Percentiles rank a stretch among this genome's conserved stretches.
Conservation (phyloP, 2,113 vertebrate genomes). For the Rhinopomastus cyanomelas region DNA sequence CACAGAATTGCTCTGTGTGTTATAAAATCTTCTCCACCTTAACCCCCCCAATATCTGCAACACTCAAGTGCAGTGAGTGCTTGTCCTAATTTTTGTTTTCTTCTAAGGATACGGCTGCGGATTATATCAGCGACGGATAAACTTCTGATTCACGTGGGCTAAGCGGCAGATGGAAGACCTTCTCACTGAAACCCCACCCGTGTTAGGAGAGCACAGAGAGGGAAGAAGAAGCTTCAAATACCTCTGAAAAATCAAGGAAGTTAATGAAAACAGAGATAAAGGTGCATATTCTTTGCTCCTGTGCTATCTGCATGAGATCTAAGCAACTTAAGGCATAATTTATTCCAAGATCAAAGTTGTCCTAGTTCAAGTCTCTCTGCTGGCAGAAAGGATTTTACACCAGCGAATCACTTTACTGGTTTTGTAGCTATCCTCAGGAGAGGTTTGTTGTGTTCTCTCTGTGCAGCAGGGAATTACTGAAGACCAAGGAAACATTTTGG, state of each 20-base stretch:
- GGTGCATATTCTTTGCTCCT: background rate
- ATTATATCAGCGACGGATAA: background rate
- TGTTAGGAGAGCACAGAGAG: background rate
- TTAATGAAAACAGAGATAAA: constrained; percentile 8
- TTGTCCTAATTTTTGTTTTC: background rate
- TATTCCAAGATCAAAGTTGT: constrained; percentile 62
- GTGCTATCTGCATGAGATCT: background rate
- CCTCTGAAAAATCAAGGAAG: background rate
- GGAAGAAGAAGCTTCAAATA: background rate
- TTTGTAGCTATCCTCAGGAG: background rate
- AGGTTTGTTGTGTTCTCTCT: background rate
- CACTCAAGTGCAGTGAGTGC: background rate
- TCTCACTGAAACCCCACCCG: background rate
- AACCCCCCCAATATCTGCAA: background rate
- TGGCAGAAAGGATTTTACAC: background rate
- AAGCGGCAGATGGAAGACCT: background rate
- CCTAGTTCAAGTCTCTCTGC: constrained; percentile 36
- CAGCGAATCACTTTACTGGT: constrained; percentile 30
- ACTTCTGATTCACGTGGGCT: background rate
- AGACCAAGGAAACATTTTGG: background rate
- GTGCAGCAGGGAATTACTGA: background rate
- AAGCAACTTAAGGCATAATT: constrained; percentile 37
- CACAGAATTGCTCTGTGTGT: background rate
- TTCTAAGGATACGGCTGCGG: background rate
- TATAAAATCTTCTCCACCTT: background rate